Base-by-base conservation (phyloP, 1,140 invertebrate species). In the Eciton burchellii region DNA sequence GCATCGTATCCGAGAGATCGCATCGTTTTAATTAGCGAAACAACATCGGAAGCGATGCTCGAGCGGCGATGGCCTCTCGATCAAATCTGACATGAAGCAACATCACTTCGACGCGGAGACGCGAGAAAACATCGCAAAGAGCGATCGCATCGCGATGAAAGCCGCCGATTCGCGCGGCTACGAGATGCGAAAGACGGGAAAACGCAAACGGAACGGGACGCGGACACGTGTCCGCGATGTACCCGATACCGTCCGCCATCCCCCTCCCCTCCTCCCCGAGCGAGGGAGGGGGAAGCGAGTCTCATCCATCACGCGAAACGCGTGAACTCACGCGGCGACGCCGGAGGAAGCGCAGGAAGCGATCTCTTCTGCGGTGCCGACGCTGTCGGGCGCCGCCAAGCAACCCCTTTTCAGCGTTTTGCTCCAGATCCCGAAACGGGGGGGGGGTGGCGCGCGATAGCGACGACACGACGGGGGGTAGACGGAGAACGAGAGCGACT, bases 261-360 rank as follows among this genome's bases (percentile, higher is more conserved):
- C 47, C 63, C 35, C 52, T 14, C 43, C 35, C 19, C 47, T 19
- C n/a, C n/a, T 21, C n/a, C 16, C 19, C n/a, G 41, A 26, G 49
- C 12, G 56, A 66, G 24, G 57, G n/a, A 0, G 4, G 47, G 47
- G 21, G 82, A 29, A 12, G n/a, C 52, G 21, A 47, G 54, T 54
- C 70, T 70, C 86, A 86, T 87, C 86, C 82, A 87, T 87, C 86
- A 84, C 74, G 56, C 35, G 63, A 57, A 72, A 86, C 81, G 57
- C 24, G 62, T 72, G 81, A 60, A 86, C 59, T 87, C 62, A 52
- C 79, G 6, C 16, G 71, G 47, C 14, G 35, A 4, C 24, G 19
- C 14, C 5, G 24, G 62, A 63, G 26, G 14, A 41, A 26, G 5
- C 9, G 9, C 4, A 9, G 8, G 8, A 21, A 41, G 19, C 65